Evolutionary conservation across 2,113 vertebrate genomes (phyloP).

Genomic region (Microtus richardsoni): DNA sequence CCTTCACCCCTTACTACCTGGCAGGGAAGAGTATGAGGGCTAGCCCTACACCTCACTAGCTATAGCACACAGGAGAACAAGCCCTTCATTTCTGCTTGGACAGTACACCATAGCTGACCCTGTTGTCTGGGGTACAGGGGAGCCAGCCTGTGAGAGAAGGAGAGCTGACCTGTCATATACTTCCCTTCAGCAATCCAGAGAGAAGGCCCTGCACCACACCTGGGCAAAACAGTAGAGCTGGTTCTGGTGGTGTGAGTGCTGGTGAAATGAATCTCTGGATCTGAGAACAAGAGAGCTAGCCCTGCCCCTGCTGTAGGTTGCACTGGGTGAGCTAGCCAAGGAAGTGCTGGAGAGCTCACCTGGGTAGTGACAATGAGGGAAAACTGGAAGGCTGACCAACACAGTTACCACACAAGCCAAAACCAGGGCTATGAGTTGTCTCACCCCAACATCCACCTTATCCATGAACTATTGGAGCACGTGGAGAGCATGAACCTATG

Average conservation of each 20-base stretch:
- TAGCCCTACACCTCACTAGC: background rate
- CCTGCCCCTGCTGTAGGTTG: fast-evolving
- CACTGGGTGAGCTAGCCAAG: background rate
- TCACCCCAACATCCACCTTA: background rate
- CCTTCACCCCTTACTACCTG: background rate
- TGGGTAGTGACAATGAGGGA: background rate
- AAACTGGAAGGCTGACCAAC: background rate
- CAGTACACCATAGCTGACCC: no score
- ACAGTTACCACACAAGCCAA: background rate
- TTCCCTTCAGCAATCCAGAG: background rate
- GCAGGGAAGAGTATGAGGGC: background rate
- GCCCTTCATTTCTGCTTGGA: background rate
- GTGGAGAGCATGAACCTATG: background rate
- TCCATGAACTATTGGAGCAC: background rate
- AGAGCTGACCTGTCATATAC: background rate
- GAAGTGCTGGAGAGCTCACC: background rate
- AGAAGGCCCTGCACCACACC: background rate
- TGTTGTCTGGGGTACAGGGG: no score
- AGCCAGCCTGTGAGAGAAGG: background rate
- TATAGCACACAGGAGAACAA: background rate
- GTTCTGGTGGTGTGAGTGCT: background rate
- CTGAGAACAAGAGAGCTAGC: background rate
- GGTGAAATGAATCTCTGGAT: background rate
- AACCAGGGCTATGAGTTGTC: fast-evolving
- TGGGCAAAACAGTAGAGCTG: background rate